phyloP scores from a whole-genome alignment of 2,797 vertebrate species.

The Siniperca obscura region DNA sequence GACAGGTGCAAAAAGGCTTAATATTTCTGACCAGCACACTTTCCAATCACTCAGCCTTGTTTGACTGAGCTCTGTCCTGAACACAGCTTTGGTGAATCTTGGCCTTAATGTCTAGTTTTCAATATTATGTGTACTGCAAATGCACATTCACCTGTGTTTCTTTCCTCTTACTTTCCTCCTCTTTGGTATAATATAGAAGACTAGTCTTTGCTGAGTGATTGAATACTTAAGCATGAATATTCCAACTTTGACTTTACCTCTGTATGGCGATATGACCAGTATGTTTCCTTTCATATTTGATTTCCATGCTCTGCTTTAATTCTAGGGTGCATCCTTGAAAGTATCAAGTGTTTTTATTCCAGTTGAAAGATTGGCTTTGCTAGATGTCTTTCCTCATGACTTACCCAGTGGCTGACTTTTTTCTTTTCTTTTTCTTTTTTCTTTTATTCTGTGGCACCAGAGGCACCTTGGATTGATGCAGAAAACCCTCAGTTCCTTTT shows the following conservation, averaged over 20 bases:
- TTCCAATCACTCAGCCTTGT: background rate
- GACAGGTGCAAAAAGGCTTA: background rate
- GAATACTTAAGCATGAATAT: slow-evolving; percentile 43
- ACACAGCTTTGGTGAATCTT: slow-evolving; percentile 1
- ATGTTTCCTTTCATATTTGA: slow-evolving; percentile 2
- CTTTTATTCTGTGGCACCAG: slow-evolving; percentile 7
- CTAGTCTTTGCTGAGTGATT: slow-evolving; percentile 14
- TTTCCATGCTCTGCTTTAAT: background rate
- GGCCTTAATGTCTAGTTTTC: background rate
- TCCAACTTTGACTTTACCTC: slow-evolving; percentile 25
- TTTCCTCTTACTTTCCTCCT: slow-evolving; percentile 14
- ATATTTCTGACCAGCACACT: background rate
- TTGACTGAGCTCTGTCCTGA: background rate
- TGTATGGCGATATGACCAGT: background rate
- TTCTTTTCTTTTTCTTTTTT: background rate
- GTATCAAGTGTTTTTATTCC: slow-evolving; percentile 12
- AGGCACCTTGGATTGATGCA: slow-evolving; percentile 28
- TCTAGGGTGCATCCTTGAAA: slow-evolving; percentile 14
- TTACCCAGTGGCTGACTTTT: slow-evolving; percentile 20
- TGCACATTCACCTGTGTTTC: background rate
- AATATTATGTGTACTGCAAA: background rate
- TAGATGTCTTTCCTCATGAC: slow-evolving; percentile 34
- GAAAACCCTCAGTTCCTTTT: slow-evolving; percentile 2
- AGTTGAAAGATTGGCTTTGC: slow-evolving; percentile 19
- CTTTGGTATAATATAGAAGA: background rate